Base-by-base conservation (phyloP, 2,888 invertebrate genomes). In the Lasioglossum villosulum region DNA sequence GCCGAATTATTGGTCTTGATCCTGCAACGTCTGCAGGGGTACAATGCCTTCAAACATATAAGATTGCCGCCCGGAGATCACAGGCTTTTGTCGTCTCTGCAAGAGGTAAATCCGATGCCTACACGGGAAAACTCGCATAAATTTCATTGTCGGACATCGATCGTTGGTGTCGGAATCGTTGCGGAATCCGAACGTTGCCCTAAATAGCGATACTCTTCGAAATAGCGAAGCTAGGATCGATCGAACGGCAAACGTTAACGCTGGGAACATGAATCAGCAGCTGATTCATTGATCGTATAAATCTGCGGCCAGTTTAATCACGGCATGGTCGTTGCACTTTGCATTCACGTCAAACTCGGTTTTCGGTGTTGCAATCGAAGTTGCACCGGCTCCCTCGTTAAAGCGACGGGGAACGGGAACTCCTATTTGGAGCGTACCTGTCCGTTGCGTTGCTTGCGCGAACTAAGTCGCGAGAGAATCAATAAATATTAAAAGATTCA, bases 1-100 rank as follows among this genome's bases (percentile, higher is more conserved):
- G 96, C 96, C 6, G 96, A 96, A 92, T 95, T 96, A 90, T 92
- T 97, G 76, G 96, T 96, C n/a, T 93, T 96, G 85, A 94, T 97
- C 45, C 91, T 97, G 80, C 96, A 96, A 91, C 96, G 96, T 93
- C 94, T 97, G 82, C 96, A 96, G 92, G 96, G 96, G n/a, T 92
- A 92, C 86, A 97, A 97, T 92, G 96, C 95, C 80, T 97, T 96
- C 91, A 95, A 96, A 83, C 96, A 97, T 89, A 95, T 96, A 77
- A 94, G 96, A 83, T 93, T 96, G 81, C 95, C 95, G 2, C 92
- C 93, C 2, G 94, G 93, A 12, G 94, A 94, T 86, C 89, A 93
- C 56, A 94, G 92, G n/a, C 85, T 91, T 37, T 90, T 95, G 27
- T 92, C 93, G 10, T 90, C 87, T 52, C 91, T 94, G 66, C 93